phyloP scores from a whole-genome alignment of 2,888 invertebrate species.

The Auanema freiburgensis region DNA sequence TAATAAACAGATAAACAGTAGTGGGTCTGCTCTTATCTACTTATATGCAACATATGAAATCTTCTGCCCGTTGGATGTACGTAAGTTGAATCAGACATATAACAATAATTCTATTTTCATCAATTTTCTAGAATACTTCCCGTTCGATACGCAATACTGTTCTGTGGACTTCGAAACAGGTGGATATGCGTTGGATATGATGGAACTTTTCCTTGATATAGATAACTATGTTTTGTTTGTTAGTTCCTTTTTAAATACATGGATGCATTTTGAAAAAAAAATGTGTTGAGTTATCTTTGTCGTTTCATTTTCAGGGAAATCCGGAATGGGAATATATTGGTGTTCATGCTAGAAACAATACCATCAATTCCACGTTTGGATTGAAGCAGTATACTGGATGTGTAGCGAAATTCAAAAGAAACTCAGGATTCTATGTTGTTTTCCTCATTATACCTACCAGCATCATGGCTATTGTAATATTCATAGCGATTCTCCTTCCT shows the following conservation, averaged over 20 bases:
- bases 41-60: slow-evolving; percentile 11
- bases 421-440: slow-evolving; percentile 7
- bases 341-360: too few relatives aligned
- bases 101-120: background rate
- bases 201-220: slow-evolving; percentile 7
- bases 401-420: slow-evolving; percentile 1
- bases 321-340: too few relatives aligned
- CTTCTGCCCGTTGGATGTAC: slow-evolving; percentile 14
- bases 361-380: too few relatives aligned
- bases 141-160: slow-evolving; percentile 18
- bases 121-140: slow-evolving; percentile 19
- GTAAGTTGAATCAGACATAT: background rate
- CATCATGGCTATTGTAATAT: slow-evolving; percentile 1
- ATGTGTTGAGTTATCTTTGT: too few relatives aligned
- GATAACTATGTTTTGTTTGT: slow-evolving; percentile 3
- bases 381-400: too few relatives aligned
- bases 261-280: too few relatives aligned
- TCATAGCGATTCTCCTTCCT: slow-evolving; percentile 5
- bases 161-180: slow-evolving; percentile 18
- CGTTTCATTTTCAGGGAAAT: too few relatives aligned
- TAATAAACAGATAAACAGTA: background rate
- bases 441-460: slow-evolving; percentile 9
- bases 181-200: slow-evolving; percentile 8
- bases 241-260: too few relatives aligned
- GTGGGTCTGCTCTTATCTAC: background rate